Conservation (phyloP, 64 coral and sea anemone species). For the Catalaphyllia jardinei region DNA sequence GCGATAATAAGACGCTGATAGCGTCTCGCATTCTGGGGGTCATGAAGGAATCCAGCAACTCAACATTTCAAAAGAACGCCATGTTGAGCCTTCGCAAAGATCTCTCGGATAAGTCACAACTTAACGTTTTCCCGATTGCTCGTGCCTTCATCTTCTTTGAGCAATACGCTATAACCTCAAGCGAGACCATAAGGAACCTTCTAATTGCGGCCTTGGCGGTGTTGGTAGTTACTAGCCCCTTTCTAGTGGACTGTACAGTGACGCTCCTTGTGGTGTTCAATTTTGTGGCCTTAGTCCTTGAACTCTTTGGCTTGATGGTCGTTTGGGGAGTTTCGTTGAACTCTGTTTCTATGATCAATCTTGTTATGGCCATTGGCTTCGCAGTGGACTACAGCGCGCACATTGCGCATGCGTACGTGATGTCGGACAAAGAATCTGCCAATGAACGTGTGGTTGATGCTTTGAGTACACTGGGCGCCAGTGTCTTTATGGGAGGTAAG, state of each 20-base stretch:
- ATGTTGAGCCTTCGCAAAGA: constrained; percentile 40
- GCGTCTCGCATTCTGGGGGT: constrained; percentile 21
- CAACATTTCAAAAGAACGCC: constrained; percentile 5
- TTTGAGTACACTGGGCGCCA: constrained; percentile 48
- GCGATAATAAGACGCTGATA: background rate
- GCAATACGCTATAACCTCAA: constrained; percentile 43
- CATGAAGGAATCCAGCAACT: constrained; percentile 3
- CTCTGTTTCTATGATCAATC: constrained; percentile 54
- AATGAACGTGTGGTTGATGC: constrained; percentile 35
- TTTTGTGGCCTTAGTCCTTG: constrained; percentile 37
- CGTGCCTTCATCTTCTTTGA: constrained; percentile 53
- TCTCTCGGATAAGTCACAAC: background rate
- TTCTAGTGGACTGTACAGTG: constrained; percentile 34
- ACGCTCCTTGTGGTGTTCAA: constrained; percentile 44
- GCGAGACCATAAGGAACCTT: constrained; percentile 64
- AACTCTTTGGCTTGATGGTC: constrained; percentile 60
- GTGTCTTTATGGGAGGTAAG: constrained; percentile 68
- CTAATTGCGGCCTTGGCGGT: constrained; percentile 55
- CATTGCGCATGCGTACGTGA: constrained; percentile 53
- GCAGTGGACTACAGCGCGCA: constrained; percentile 61
- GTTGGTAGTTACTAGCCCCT: constrained; percentile 50
- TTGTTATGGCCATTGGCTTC: constrained; percentile 56
- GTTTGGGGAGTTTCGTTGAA: constrained; percentile 67
- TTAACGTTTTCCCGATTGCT: constrained; percentile 12
- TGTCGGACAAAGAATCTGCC: constrained; percentile 15